These are phyloP conservation scores for Ormia ochracea DNA, from an alignment of 2,888 invertebrate genomes.

Conservation along the genomic window DNA sequence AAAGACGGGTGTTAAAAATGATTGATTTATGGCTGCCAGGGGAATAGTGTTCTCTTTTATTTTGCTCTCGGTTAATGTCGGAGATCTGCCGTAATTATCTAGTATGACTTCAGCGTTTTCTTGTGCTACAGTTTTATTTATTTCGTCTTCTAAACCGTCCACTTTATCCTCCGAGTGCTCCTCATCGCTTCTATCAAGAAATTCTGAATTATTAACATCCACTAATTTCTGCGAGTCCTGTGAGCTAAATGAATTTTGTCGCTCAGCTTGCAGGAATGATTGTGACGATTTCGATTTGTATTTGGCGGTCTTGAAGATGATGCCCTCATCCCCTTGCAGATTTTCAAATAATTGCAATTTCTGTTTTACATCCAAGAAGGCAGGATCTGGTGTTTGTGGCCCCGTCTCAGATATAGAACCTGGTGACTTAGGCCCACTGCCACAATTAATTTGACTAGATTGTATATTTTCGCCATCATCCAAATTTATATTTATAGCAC, in stretches of 20 bases:
- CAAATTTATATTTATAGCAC: conserved; percentile 31
- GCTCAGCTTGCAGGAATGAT: conserved; percentile 65
- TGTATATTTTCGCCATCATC: conserved; percentile 7
- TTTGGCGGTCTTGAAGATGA: conserved; percentile 64
- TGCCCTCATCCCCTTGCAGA: conserved; percentile 66
- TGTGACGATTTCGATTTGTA: conserved; percentile 59
- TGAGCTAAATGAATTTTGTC: conserved; percentile 10
- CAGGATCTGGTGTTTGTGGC: conserved; percentile 67
- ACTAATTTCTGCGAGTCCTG: neutral
- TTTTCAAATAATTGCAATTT: conserved; percentile 72
- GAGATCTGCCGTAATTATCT: conserved; percentile 55
- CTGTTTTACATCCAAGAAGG: conserved; percentile 70
- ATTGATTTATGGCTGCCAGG: conserved; percentile 45
- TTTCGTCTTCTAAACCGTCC: conserved; percentile 69
- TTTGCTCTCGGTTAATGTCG: conserved; percentile 63
- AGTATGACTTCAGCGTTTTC: neutral
- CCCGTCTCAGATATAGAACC: neutral
- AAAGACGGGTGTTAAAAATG: conserved; percentile 47
- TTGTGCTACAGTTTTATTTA: conserved; percentile 52
- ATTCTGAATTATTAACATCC: conserved; percentile 1
- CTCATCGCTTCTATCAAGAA: conserved; percentile 69
- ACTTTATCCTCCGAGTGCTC: conserved; percentile 75
- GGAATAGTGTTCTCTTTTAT: neutral
- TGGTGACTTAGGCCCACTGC: neutral
- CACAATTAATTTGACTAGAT: conserved; percentile 2